Percentiles rank a stretch among this genome's conserved stretches.
These are phyloP conservation scores for Chelon labrosus DNA, from an alignment of 2,797 vertebrate genomes.

Conservation along the genomic window DNA sequence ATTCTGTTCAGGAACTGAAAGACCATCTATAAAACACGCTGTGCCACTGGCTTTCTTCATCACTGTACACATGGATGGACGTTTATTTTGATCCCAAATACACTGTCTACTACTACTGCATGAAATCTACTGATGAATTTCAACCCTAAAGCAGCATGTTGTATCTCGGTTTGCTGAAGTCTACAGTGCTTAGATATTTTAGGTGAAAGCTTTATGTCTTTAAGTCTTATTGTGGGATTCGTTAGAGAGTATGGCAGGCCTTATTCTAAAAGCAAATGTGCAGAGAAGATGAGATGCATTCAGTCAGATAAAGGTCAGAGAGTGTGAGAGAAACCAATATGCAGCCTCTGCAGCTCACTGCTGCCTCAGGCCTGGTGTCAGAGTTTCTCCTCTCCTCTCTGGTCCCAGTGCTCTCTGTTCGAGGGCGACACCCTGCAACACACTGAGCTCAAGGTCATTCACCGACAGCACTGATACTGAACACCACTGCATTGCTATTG, in stretches of 20 bases:
- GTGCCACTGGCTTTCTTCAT: too few species aligned
- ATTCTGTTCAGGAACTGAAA: too few species aligned
- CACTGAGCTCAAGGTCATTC: slow-evolving; percentile 66
- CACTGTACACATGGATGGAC: too few species aligned
- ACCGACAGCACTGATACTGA: neutral
- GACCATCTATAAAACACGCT: too few species aligned
- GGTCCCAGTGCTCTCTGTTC: slow-evolving; percentile 27
- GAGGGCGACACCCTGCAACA: slow-evolving; percentile 27
- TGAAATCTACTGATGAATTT: neutral
- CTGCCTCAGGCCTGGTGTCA: slow-evolving; percentile 44
- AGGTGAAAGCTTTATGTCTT: neutral
- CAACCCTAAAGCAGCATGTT: neutral
- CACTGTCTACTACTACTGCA: neutral
- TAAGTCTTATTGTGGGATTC: neutral
- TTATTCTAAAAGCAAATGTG: neutral
- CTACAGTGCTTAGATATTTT: neutral
- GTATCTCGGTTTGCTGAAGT: neutral
- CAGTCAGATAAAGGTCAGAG: slow-evolving; percentile 34
- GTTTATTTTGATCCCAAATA: slow-evolving; percentile 1
- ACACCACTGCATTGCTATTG: slow-evolving; percentile 17
- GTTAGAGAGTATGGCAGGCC: too few species aligned
- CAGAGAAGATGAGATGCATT: slow-evolving; percentile 46
- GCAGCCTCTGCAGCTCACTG: slow-evolving; percentile 39
- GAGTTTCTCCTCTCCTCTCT: slow-evolving; percentile 39
- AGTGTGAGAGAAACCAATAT: slow-evolving; percentile 45